Percentiles rank a stretch among this genome's conserved stretches.
Evolutionary conservation across 2,888 invertebrate species (phyloP).

Genomic region (Chouioia cunea): DNA sequence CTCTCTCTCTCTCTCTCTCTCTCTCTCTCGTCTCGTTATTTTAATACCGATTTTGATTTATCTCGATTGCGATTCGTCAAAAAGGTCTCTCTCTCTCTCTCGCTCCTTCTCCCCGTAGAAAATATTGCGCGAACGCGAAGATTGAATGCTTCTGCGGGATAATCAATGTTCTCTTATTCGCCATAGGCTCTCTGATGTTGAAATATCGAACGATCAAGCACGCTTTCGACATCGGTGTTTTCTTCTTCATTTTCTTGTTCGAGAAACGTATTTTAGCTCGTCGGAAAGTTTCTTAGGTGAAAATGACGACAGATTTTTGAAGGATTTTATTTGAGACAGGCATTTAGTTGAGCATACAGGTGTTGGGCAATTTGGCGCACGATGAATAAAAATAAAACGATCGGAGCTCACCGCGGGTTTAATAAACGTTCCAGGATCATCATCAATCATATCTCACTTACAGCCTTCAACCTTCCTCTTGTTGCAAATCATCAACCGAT

Average conservation of each 20-base stretch:
- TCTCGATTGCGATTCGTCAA: conserved; percentile 42
- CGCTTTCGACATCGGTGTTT: no score
- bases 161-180: conserved; percentile 14
- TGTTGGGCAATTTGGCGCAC: not conserved
- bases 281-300: no score
- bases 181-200: not conserved
- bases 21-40: conserved; percentile 17
- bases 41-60: conserved; percentile 37
- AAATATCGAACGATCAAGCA: no score
- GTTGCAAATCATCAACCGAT: conserved; percentile 3
- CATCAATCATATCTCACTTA: conserved; percentile 41
- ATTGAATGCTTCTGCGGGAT: conserved; percentile 21
- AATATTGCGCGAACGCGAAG: conserved; percentile 2
- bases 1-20: not conserved
- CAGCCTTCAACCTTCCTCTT: conserved; percentile 7
- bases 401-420: conserved; percentile 22
- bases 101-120: no score
- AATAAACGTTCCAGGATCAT: conserved; percentile 38
- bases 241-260: no score
- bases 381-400: not conserved
- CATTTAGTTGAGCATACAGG: no score
- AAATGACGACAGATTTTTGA: no score
- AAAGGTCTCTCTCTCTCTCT: not conserved
- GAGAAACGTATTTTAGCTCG: no score
- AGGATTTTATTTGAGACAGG: no score